A percentile compares a stretch with the other conserved stretches of the same genome.
phyloP scores from a whole-genome alignment of 2,888 invertebrate genomes.

The Pterobdella sp. region DNA sequence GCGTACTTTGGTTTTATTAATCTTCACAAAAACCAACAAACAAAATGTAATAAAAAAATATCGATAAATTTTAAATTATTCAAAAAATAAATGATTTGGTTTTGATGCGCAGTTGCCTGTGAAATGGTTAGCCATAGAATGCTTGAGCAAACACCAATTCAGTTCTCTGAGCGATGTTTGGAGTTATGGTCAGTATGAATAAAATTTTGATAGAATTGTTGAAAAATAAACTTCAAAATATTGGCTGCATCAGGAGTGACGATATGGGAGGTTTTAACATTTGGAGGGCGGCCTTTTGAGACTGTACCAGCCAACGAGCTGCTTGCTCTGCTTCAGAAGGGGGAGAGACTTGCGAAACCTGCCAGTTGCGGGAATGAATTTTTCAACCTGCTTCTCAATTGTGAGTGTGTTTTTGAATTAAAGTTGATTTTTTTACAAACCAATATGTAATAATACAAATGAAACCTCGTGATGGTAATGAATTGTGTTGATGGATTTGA shows the following conservation, averaged over 20 bases:
- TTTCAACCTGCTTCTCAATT: conserved; percentile 90
- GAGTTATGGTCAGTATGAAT: conserved; percentile 33
- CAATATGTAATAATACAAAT: neutral
- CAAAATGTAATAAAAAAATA: neutral
- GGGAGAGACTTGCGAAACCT: conserved; percentile 84
- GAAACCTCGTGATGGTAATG: neutral
- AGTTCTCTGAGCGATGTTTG: conserved; percentile 97
- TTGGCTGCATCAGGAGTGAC: conserved; percentile 62
- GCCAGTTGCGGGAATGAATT: conserved; percentile 86
- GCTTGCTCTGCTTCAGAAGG: conserved; percentile 83
- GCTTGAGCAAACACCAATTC: conserved; percentile 86
- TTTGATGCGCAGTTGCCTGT: conserved; percentile 29
- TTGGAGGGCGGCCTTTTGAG: conserved; percentile 87
- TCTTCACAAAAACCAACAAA: conserved; percentile 6
- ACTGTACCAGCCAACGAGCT: conserved; percentile 82
- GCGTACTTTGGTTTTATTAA: no score
- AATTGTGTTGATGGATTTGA: no score
- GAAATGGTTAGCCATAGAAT: conserved; percentile 87
- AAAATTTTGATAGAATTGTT: neutral
- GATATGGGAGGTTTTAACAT: conserved; percentile 92
- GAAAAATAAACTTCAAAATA: neutral
- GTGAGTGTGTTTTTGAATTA: conserved; percentile 50
- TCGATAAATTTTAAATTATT: neutral
- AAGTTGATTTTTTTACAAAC: neutral
- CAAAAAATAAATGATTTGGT: neutral